Evolutionary conservation across 2,113 vertebrate species (phyloP).

Genomic region (Serinus canaria): DNA sequence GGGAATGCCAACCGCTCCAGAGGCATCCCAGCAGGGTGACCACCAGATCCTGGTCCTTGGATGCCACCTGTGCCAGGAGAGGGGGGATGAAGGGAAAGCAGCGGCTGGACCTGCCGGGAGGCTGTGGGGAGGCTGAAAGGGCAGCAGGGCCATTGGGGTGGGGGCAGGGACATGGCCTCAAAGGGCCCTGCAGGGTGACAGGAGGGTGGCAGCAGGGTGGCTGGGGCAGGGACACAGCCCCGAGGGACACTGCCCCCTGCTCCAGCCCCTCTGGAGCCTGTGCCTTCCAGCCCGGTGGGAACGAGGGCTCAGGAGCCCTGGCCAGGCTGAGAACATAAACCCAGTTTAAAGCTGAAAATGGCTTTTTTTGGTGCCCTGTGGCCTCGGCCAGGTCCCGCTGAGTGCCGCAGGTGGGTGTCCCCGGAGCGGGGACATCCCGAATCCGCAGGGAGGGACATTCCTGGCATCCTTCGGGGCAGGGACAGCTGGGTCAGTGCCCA

Average conservation of each 20-base stretch:
- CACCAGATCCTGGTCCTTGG: fast-evolving
- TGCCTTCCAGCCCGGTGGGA: neutral
- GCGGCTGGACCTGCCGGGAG: neutral
- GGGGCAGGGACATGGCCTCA: neutral
- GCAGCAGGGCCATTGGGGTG: neutral
- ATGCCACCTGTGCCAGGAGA: neutral
- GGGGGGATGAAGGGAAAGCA: neutral
- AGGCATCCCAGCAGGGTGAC: fast-evolving
- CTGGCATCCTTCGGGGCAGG: neutral
- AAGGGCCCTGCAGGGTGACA: too few relatives aligned
- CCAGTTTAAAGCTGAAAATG: fast-evolving
- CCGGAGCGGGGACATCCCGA: fast-evolving
- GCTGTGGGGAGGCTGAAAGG: neutral
- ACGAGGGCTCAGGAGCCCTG: neutral
- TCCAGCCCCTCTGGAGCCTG: neutral
- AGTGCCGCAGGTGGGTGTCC: too few relatives aligned
- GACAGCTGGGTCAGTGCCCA: neutral
- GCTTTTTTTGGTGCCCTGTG: neutral
- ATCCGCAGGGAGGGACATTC: fast-evolving
- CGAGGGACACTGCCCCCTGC: neutral
- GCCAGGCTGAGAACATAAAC: neutral
- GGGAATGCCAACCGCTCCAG: neutral
- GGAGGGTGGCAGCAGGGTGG: too few relatives aligned
- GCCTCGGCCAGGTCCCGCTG: neutral
- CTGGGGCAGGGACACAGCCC: too few relatives aligned